Percentiles rank a stretch among this genome's conserved stretches.
Evolutionary conservation across 2,797 vertebrate species (phyloP).

Genomic region (Sciaenops ocellatus): DNA sequence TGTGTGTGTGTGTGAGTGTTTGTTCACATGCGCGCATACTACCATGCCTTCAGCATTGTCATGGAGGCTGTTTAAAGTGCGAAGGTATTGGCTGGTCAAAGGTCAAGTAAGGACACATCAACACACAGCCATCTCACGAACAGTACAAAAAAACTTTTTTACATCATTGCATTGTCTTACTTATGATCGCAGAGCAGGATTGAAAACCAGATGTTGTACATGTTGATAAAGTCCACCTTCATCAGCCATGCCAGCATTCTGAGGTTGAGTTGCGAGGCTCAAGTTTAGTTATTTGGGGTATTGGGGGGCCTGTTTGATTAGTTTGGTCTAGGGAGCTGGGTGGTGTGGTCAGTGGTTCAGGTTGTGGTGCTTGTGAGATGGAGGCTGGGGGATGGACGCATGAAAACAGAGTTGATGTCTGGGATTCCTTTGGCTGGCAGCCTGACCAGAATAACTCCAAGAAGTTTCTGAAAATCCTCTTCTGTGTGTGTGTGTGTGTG

Average conservation of each 20-base stretch:
- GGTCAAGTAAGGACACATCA: not conserved
- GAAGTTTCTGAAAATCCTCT: conserved; percentile 42
- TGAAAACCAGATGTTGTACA: not conserved
- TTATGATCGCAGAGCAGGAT: conserved; percentile 1
- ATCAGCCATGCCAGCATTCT: not conserved
- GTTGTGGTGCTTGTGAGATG: conserved; percentile 20
- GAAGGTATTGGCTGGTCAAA: conserved; percentile 22
- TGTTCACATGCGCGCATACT: not conserved
- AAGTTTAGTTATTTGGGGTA: conserved; percentile 1
- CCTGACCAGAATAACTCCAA: conserved; percentile 54
- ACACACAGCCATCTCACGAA: not conserved
- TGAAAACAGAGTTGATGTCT: conserved; percentile 46
- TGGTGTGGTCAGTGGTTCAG: conserved; percentile 36
- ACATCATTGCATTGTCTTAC: not conserved
- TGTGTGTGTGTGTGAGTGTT: conserved; percentile 11
- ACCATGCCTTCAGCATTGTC: not conserved
- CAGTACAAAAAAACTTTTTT: not conserved
- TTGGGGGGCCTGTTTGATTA: conserved; percentile 3
- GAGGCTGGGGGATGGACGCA: conserved; percentile 32
- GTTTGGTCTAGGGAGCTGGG: not conserved
- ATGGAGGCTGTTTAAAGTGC: conserved; percentile 7
- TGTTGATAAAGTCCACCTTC: not conserved
- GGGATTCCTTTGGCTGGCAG: conserved; percentile 47
- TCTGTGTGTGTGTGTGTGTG: not conserved
- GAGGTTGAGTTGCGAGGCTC: not conserved